A percentile compares a stretch with the other conserved stretches of the same genome.
phyloP scores from a whole-genome alignment of 2,113 vertebrate species.

The Pseudorectes ferrugineus region DNA sequence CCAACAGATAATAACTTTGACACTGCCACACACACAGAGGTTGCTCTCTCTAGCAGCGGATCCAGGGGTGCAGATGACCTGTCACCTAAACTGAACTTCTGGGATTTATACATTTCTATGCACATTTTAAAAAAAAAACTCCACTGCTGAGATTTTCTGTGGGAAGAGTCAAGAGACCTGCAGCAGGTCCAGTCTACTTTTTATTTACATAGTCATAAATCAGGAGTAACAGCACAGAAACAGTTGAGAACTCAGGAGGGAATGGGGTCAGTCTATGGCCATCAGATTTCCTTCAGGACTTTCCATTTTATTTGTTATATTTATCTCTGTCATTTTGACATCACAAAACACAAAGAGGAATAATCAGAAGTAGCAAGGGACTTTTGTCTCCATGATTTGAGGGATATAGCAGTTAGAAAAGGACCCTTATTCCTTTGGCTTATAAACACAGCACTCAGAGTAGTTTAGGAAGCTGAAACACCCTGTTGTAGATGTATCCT shows the following conservation, averaged over 20 bases:
- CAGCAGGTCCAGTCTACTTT: background rate
- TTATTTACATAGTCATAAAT: background rate
- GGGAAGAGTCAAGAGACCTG: background rate
- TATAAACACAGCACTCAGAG: background rate
- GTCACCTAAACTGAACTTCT: background rate
- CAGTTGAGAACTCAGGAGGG: background rate
- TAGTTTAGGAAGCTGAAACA: background rate
- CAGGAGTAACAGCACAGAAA: background rate
- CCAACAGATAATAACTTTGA: background rate
- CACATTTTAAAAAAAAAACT: rapidly evolving
- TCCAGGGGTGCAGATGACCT: background rate
- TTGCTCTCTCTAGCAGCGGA: background rate
- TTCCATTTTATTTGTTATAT: background rate
- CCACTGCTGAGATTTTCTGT: background rate
- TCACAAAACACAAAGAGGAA: background rate
- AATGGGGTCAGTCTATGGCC: background rate
- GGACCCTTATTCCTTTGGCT: background rate
- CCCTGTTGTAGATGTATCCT: background rate
- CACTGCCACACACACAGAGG: background rate
- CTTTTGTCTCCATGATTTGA: background rate
- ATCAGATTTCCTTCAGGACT: background rate
- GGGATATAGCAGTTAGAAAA: background rate
- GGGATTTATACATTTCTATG: background rate
- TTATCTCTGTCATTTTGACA: background rate
- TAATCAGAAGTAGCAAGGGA: background rate